These are phyloP conservation scores for Argyresthia goedartella DNA, from an alignment of 2,888 invertebrate species.

Conservation along the genomic window DNA sequence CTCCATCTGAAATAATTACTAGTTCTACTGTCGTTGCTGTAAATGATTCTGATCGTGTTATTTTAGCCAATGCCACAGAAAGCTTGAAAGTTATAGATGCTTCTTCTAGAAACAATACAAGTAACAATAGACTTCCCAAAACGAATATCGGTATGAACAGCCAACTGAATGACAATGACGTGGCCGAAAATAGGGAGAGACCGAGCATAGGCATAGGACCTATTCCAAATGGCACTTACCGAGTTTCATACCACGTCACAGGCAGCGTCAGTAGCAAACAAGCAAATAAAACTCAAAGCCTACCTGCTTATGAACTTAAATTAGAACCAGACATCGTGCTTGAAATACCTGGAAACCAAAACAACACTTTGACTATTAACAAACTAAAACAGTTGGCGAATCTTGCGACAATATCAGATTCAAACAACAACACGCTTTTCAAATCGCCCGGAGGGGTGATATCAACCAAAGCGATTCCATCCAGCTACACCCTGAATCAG, in stretches of 20 bases:
- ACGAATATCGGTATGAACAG: slow-evolving; percentile 40
- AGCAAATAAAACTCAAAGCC: slow-evolving; percentile 52
- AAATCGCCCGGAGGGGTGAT: slow-evolving; percentile 61
- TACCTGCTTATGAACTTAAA: slow-evolving; percentile 54
- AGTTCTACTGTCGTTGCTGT: slow-evolving; percentile 18
- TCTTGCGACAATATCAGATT: slow-evolving; percentile 68
- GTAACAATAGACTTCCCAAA: slow-evolving; percentile 46
- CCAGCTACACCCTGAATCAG: slow-evolving; percentile 72
- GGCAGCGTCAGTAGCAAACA: slow-evolving; percentile 62
- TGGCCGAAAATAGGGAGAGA: slow-evolving; percentile 16
- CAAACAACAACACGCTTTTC: slow-evolving; percentile 62
- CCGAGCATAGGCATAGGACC: slow-evolving; percentile 22
- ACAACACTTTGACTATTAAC: slow-evolving; percentile 47
- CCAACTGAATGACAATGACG: slow-evolving; percentile 15
- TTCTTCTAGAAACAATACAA: slow-evolving; percentile 19
- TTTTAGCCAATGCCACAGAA: slow-evolving; percentile 26
- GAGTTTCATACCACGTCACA: slow-evolving; percentile 60
- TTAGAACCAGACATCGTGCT: slow-evolving; percentile 57
- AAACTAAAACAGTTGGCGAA: slow-evolving; percentile 67
- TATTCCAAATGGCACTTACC: slow-evolving; percentile 54
- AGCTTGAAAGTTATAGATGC: slow-evolving; percentile 22
- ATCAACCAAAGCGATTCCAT: slow-evolving; percentile 73
- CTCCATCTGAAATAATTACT: slow-evolving; percentile 28
- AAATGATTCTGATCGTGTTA: slow-evolving; percentile 18
- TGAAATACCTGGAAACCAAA: slow-evolving; percentile 55